Conservation (phyloP, 2,888 invertebrate species). For the Emmelina monodactyla region DNA sequence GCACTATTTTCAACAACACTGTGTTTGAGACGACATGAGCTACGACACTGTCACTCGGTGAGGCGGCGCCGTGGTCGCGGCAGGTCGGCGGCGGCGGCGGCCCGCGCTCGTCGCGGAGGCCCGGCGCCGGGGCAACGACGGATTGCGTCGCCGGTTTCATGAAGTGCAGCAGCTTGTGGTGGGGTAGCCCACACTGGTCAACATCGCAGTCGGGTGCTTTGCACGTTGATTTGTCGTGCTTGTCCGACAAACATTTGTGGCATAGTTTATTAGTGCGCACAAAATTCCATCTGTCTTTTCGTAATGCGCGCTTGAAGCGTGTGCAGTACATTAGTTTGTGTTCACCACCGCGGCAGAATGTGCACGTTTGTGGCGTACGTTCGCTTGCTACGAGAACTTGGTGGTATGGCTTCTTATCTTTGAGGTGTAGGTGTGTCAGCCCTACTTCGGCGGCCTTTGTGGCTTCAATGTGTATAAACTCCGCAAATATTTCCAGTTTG, state of each 20-base stretch:
- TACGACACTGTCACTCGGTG: constrained; percentile 3
- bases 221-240: constrained; percentile 11
- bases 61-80: not conserved
- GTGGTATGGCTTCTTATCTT: not conserved
- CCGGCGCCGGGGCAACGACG: too few relatives aligned
- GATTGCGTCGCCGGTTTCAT: too few relatives aligned
- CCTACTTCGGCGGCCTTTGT: constrained; percentile 7
- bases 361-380: constrained; percentile 6
- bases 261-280: constrained; percentile 13
- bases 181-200: constrained; percentile 9
- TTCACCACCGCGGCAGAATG: constrained; percentile 9
- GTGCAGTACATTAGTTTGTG: constrained; percentile 7
- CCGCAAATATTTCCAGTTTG: constrained; percentile 10
- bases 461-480: constrained; percentile 13
- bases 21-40: constrained; percentile 5
- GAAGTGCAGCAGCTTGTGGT: constrained; percentile 14
- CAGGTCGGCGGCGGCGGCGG: too few relatives aligned
- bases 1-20: constrained; percentile 16
- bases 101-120: too few relatives aligned
- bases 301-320: constrained; percentile 14
- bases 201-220: constrained; percentile 11
- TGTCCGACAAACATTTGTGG: constrained; percentile 14
- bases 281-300: constrained; percentile 8
- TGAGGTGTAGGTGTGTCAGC: not conserved
- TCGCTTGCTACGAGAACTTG: not conserved